Conservation (phyloP, 2,113 vertebrate genomes). For the Caloenas nicobarica region DNA sequence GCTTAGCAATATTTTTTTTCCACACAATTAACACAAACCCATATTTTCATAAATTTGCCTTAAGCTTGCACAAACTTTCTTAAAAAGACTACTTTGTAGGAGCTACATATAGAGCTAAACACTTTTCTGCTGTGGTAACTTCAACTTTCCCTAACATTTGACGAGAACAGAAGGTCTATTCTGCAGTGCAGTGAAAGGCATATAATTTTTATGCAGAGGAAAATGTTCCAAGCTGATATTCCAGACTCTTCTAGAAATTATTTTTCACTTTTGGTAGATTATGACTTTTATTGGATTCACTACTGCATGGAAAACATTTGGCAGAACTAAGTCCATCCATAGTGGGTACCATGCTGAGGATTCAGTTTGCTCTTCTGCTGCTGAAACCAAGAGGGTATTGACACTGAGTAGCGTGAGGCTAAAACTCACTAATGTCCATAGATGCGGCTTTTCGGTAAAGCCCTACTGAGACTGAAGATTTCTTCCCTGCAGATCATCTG, state of each 20-base stretch:
- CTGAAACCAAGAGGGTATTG: background rate
- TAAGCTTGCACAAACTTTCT: conserved; percentile 4
- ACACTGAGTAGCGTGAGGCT: background rate
- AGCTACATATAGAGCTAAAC: background rate
- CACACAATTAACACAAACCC: conserved; percentile 55
- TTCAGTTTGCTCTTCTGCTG: background rate
- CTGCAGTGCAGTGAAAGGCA: background rate
- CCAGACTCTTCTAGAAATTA: background rate
- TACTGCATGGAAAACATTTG: background rate
- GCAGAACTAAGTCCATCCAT: background rate
- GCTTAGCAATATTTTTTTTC: conserved; percentile 47
- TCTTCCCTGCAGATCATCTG: background rate
- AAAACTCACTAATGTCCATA: background rate
- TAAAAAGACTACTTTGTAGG: background rate
- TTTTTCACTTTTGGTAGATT: background rate
- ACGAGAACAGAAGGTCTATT: background rate
- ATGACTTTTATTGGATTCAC: background rate
- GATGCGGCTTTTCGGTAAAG: background rate
- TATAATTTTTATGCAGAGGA: background rate
- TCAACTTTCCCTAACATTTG: conserved; percentile 33
- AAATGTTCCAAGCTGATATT: conserved; percentile 17
- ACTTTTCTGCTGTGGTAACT: conserved; percentile 4
- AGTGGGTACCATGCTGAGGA: background rate
- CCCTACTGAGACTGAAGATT: background rate
- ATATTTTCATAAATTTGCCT: conserved; percentile 52